phyloP scores from a whole-genome alignment of 2,888 invertebrate genomes.

The Dolichopus griseipennis region DNA sequence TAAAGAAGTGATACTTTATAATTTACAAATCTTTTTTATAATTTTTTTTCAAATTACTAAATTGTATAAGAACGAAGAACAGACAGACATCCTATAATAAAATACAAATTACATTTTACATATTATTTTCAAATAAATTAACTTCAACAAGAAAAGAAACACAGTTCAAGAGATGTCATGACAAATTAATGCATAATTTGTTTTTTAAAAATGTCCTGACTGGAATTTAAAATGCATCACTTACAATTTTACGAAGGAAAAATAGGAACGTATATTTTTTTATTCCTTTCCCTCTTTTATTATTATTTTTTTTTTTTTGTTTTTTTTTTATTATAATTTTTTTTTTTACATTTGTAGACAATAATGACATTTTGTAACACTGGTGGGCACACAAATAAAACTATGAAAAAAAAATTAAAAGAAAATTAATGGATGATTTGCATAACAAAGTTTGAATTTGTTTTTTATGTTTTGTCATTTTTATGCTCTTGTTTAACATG shows the following conservation, averaged over 20 bases:
- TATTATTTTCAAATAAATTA: too few relatives aligned
- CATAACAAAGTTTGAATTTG: not conserved
- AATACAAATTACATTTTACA: too few relatives aligned
- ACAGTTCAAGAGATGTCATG: not conserved
- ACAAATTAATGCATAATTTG: slow-evolving; percentile 11
- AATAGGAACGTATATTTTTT: not conserved
- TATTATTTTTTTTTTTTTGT: too few relatives aligned
- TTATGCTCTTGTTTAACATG: too few relatives aligned
- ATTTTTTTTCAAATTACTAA: too few relatives aligned
- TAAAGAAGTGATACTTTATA: too few relatives aligned
- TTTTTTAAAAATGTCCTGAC: not conserved
- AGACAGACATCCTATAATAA: too few relatives aligned
- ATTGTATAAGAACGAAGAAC: too few relatives aligned
- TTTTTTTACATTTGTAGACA: not conserved
- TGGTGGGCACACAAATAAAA: not conserved
- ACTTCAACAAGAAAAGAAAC: not conserved
- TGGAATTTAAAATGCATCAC: not conserved
- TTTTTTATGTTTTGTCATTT: too few relatives aligned
- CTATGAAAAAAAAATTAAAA: not conserved
- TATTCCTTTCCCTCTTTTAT: not conserved
- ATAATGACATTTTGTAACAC: slow-evolving; percentile 2
- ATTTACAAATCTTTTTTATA: too few relatives aligned
- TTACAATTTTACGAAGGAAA: not conserved
- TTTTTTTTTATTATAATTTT: too few relatives aligned
- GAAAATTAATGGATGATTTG: not conserved